Evolutionary conservation across 2,888 invertebrate species (phyloP).

Genomic region (Halictus ligatus): DNA sequence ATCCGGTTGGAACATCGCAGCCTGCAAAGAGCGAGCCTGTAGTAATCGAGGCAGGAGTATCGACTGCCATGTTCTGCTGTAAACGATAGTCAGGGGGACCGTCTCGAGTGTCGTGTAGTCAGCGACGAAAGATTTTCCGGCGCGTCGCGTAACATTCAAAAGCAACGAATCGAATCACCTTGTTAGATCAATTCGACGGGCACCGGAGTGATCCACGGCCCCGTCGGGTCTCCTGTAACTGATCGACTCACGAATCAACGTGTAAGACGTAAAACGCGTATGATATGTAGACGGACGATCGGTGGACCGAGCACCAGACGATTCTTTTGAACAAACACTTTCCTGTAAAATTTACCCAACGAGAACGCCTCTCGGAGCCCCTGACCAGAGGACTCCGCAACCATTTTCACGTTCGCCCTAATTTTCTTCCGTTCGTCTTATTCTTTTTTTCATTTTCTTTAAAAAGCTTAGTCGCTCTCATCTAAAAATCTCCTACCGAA

Average conservation of each 20-base stretch:
- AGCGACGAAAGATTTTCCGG: constrained; percentile 18
- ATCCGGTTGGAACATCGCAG: constrained; percentile 24
- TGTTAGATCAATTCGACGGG: constrained; percentile 54
- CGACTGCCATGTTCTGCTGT: constrained; percentile 69
- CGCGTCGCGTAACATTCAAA: constrained; percentile 12
- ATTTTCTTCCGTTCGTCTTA: constrained; percentile 34
- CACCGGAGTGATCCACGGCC: constrained; percentile 77
- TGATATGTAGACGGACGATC: constrained; percentile 64
- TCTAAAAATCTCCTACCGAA: constrained; percentile 67
- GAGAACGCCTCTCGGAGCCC: constrained; percentile 61
- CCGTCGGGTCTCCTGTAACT: constrained; percentile 65
- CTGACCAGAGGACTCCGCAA: constrained; percentile 45
- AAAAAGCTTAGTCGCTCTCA: constrained; percentile 60
- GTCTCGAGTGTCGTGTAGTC: constrained; percentile 34
- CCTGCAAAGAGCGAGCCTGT: constrained; percentile 32
- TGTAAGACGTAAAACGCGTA: constrained; percentile 49
- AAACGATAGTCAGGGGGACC: constrained; percentile 21
- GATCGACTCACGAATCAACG: constrained; percentile 52
- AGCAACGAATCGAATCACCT: constrained; percentile 44
- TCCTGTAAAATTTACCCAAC: constrained; percentile 21
- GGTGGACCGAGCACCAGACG: constrained; percentile 13
- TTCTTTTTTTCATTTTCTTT: constrained; percentile 48
- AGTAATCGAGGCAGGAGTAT: constrained; percentile 75
- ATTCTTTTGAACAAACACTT: constrained; percentile 9
- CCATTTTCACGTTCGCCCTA: constrained; percentile 35